Conservation (phyloP, 2,113 vertebrate species). For the Todiramphus chloris region DNA sequence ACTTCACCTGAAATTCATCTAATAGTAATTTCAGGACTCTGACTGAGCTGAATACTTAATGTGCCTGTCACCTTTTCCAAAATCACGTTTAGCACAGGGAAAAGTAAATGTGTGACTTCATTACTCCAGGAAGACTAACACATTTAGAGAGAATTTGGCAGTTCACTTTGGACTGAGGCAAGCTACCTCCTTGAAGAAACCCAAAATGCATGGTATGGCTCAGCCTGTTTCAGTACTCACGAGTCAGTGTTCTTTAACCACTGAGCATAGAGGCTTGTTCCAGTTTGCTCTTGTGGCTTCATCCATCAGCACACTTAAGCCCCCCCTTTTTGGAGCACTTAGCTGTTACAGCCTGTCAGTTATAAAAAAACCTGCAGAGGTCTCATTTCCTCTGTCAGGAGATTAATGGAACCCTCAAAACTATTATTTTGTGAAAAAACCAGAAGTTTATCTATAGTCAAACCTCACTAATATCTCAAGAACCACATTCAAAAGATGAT, state of each 20-base stretch:
- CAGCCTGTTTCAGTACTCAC: rapidly evolving
- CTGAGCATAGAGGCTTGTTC: not conserved
- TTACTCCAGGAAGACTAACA: not conserved
- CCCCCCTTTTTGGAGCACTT: not conserved
- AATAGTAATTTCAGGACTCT: not conserved
- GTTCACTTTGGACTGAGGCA: not conserved
- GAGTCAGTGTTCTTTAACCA: not conserved
- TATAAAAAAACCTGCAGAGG: not conserved
- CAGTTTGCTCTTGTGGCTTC: not conserved
- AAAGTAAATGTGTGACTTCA: not conserved
- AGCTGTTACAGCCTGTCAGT: not conserved
- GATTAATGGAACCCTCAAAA: not conserved
- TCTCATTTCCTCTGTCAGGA: not conserved
- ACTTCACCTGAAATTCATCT: not conserved
- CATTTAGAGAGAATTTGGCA: not conserved
- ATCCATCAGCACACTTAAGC: not conserved
- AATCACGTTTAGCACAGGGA: not conserved
- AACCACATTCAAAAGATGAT: not conserved
- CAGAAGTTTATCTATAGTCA: not conserved
- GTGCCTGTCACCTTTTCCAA: not conserved
- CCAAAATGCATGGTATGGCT: not conserved
- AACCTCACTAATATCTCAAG: not conserved
- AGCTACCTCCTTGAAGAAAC: not conserved
- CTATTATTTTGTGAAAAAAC: not conserved
- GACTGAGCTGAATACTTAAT: not conserved